Evolutionary conservation across 2,888 invertebrate genomes (phyloP), one percentile per base, ranked within the genome.

Genomic region (Drosophila nr. fundita): DNA sequence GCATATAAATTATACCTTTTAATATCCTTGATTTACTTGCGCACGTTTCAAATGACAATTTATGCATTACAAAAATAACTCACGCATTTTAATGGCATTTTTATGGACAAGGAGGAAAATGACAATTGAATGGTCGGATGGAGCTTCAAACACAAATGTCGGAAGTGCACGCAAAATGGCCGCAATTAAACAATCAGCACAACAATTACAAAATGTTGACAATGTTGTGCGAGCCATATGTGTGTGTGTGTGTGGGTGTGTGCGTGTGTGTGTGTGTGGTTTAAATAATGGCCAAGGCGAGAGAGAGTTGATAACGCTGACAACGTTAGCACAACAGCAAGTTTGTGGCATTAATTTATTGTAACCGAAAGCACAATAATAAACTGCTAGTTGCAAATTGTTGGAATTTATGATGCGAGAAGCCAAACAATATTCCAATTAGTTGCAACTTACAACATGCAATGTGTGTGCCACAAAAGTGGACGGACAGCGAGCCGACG

Each of bases 121-220:
- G 54, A 13, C 61, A 67, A 78, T 77, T 64, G 61, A 58, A 65
- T 27, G 40, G 64, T 32, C 60, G 59, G 62, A 60, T 73, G 55
- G 58, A 32, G 27, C 27, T 6, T 18, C 8, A 30, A 24, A 48
- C 71, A 49, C 29, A 65, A 71, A 52, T 82, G 75, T 69, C 78
- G 75, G 74, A 86, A 86, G 73, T 74, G 87, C 71, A 76, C 89
- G 72, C 90, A 86, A 89, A 87, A 90, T 89, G 87, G 88, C 85
- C 87, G 76, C 87, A 87, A 87, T 87, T 87, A 90, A 87, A 87
- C 87, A 87, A 87, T 90, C 87, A 87, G 78, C 89, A 87, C 73
- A 86, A 81, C 89, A 89, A 86, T 88, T 86, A 89, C 81, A 78
- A 80, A 62, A 75, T 80, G 75, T 79, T 70, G 74, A 72, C 75